phyloP scores from a whole-genome alignment of 2,888 invertebrate species.

The Xestoiulus laeticollis region DNA sequence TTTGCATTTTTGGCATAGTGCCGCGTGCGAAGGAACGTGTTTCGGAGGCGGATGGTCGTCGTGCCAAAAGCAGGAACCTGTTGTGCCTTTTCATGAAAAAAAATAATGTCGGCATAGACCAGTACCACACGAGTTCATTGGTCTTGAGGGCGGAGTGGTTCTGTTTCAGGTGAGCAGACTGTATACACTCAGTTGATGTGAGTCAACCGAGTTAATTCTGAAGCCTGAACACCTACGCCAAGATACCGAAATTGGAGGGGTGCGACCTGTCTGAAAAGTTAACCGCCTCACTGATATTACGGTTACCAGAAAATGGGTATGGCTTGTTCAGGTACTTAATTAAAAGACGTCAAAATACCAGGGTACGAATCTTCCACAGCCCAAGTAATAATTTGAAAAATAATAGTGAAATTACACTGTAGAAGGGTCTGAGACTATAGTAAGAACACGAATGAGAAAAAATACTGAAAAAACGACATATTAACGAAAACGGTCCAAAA shows the following conservation, averaged over 20 bases:
- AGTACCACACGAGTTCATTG: constrained; percentile 27
- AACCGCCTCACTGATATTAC: background rate
- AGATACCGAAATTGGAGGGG: background rate
- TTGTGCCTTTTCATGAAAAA: background rate
- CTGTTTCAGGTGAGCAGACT: constrained; percentile 20
- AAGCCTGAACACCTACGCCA: background rate
- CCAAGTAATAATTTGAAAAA: no score
- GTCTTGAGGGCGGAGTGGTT: background rate
- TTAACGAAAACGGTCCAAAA: no score
- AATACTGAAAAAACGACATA: no score
- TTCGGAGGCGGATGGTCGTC: background rate
- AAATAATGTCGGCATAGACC: background rate
- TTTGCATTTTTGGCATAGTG: constrained; percentile 4
- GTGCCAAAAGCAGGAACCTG: constrained; percentile 6
- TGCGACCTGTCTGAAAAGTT: background rate
- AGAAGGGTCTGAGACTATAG: no score
- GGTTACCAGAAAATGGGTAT: background rate
- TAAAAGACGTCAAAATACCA: no score
- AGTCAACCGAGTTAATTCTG: background rate
- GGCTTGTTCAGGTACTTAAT: background rate
- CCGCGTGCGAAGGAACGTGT: constrained; percentile 10
- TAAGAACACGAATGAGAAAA: no score
- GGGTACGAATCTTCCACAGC: no score
- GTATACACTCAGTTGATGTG: background rate
- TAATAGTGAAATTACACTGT: no score